These are phyloP conservation scores for Notamacropus eugenii DNA, from an alignment of 2,797 vertebrate species.

Conservation along the genomic window DNA sequence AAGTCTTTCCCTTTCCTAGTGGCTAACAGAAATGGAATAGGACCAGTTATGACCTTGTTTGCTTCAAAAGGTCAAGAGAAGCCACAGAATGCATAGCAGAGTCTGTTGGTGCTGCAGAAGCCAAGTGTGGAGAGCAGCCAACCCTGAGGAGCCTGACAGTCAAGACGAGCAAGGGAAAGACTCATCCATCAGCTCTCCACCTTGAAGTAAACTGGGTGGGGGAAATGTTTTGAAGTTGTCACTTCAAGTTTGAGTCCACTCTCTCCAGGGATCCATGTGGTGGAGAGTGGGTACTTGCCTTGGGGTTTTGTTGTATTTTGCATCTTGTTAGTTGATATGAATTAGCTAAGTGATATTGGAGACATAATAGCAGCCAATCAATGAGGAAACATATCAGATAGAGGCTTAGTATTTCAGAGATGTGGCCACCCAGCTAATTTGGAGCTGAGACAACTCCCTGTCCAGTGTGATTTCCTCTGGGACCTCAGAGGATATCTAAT, in stretches of 20 bases:
- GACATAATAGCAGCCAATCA: neutral
- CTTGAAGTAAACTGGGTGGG: neutral
- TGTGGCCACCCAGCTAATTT: neutral
- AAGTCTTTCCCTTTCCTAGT: neutral
- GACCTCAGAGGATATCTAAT: neutral
- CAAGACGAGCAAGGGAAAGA: neutral
- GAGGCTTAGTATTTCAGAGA: neutral
- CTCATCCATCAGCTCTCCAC: neutral
- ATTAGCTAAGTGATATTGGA: neutral
- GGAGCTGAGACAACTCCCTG: neutral
- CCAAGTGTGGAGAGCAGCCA: neutral
- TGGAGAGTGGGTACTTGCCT: neutral
- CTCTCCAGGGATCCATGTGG: neutral
- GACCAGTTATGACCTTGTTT: neutral
- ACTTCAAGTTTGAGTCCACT: neutral
- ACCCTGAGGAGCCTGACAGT: neutral
- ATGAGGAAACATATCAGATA: neutral
- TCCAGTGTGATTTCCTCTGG: neutral
- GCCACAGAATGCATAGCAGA: neutral
- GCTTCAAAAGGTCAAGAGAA: neutral
- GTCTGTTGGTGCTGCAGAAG: neutral
- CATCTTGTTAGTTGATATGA: neutral
- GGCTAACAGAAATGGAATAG: neutral
- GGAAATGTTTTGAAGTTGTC: neutral
- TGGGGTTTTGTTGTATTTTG: neutral